Conservation (phyloP, 2,888 invertebrate species). For the Subacronicta megacephala region DNA sequence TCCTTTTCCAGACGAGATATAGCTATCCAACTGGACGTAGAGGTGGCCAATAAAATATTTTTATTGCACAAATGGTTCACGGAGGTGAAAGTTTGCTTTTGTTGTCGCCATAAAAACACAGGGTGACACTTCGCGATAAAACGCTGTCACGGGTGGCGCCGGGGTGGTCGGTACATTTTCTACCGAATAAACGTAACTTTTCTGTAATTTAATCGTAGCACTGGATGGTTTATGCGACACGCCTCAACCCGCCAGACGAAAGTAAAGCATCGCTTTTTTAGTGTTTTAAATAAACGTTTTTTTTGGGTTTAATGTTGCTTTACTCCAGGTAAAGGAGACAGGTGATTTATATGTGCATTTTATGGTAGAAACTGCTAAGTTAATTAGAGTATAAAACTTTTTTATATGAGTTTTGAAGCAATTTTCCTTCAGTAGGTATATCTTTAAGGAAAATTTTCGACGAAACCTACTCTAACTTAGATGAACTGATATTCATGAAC, state of each 20-base stretch:
- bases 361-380: background rate
- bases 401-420: background rate
- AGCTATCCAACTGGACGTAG: slow-evolving; percentile 27
- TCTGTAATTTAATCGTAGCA: slow-evolving; percentile 76
- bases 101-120: slow-evolving; percentile 79
- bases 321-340: slow-evolving; percentile 19
- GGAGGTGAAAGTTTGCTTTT: slow-evolving; percentile 83
- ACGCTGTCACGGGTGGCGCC: slow-evolving; percentile 77
- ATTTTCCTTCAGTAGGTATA: background rate
- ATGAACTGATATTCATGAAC: background rate
- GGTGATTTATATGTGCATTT: slow-evolving; percentile 12
- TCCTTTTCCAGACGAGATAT: slow-evolving; percentile 17
- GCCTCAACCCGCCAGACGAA: slow-evolving; percentile 43
- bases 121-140: slow-evolving; percentile 84
- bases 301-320: slow-evolving; percentile 31
- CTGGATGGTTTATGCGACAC: slow-evolving; percentile 51
- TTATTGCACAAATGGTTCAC: slow-evolving; percentile 74
- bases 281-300: slow-evolving; percentile 47
- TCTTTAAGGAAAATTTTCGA: background rate
- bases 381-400: slow-evolving; percentile 2
- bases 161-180: slow-evolving; percentile 63
- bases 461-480: background rate
- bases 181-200: slow-evolving; percentile 74
- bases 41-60: slow-evolving; percentile 73
- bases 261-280: slow-evolving; percentile 43